Percentiles rank a stretch among this genome's conserved stretches.
Evolutionary conservation across 35 echinoderm and acorn worm species (phyloP).

Genomic region (Hemicentrotus pulcherrimus): DNA sequence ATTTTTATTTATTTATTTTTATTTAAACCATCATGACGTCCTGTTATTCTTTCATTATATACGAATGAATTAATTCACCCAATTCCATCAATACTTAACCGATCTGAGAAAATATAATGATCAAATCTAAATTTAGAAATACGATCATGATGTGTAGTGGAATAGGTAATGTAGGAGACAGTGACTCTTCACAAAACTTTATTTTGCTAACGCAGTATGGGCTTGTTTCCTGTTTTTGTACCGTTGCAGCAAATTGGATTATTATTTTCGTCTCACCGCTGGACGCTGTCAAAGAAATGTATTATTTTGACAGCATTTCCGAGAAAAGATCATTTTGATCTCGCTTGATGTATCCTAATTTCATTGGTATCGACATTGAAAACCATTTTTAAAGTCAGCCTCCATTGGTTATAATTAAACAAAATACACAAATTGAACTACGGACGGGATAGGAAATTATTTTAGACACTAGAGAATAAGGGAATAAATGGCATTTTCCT

Average conservation of each 20-base stretch:
- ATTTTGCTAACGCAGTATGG: background rate
- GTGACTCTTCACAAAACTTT: too few species aligned
- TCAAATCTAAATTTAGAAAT: background rate
- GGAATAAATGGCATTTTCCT: too few species aligned
- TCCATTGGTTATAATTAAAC: background rate
- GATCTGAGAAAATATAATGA: background rate
- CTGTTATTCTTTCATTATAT: background rate
- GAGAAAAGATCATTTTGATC: background rate
- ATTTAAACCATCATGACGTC: too few species aligned
- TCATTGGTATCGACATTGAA: background rate
- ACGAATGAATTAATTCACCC: background rate
- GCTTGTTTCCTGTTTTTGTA: background rate
- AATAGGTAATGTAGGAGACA: background rate
- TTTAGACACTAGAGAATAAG: too few species aligned
- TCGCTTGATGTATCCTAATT: too few species aligned
- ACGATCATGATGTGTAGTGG: background rate
- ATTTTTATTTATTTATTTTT: too few species aligned
- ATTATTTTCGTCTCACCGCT: background rate
- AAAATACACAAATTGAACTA: background rate
- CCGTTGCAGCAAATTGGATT: background rate
- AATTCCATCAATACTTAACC: background rate
- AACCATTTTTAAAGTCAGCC: background rate
- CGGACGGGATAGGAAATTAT: too few species aligned
- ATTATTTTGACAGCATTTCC: conserved; percentile 8
- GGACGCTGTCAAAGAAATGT: background rate